phyloP scores from a whole-genome alignment of 2,113 vertebrate genomes.

The Andinoacara biseriatus region DNA sequence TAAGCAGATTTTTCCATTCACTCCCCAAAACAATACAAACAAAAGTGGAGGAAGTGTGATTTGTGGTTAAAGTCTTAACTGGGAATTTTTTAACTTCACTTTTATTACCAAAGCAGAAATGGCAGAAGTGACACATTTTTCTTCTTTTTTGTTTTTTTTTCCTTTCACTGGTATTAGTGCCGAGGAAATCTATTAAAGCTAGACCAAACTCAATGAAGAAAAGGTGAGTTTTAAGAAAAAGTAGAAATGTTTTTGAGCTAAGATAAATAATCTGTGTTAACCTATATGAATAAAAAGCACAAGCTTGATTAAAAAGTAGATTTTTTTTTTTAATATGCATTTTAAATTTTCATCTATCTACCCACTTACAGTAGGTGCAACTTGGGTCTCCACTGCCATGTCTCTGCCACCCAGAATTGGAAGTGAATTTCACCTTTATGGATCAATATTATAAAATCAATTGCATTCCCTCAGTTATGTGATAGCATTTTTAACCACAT shows the following conservation, averaged over 20 bases:
- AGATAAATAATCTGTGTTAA: background rate
- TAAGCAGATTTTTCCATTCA: background rate
- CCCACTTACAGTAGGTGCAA: background rate
- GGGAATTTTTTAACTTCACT: background rate
- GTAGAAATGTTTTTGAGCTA: background rate
- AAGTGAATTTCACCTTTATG: constrained; percentile 16
- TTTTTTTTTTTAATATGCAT: background rate
- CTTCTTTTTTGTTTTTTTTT: background rate
- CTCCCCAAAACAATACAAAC: background rate
- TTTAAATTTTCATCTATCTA: background rate
- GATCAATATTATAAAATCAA: constrained; percentile 16
- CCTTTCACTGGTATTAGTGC: background rate
- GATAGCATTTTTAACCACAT: constrained; percentile 10
- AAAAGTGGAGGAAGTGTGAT: background rate
- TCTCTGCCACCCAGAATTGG: background rate
- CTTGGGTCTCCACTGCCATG: constrained; percentile 8
- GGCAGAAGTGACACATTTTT: background rate
- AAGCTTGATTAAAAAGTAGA: background rate
- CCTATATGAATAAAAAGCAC: background rate
- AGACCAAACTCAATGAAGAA: background rate
- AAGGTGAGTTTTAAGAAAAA: background rate
- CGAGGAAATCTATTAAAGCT: background rate
- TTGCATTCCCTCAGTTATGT: background rate
- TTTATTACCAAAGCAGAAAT: background rate
- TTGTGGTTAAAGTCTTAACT: background rate